A percentile compares a stretch with the other conserved stretches of the same genome.
Evolutionary conservation across 2,113 vertebrate genomes (phyloP).

Genomic region (Spea multiplicata): DNA sequence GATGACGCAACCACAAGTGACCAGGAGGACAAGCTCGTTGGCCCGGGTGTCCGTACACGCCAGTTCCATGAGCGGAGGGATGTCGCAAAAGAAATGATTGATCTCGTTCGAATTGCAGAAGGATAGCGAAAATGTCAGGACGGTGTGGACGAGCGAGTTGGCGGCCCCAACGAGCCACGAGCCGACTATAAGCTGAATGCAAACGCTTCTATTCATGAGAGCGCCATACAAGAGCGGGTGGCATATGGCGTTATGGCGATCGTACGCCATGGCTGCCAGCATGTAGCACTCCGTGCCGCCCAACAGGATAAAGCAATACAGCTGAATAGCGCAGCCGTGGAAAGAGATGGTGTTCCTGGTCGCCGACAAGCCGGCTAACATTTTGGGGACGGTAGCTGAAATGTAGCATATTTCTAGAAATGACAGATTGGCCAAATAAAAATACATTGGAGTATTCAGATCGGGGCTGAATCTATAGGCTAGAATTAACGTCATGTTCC

Average conservation of each 20-base stretch:
- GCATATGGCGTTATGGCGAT: slow-evolving; percentile 37
- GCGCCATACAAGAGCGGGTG: slow-evolving; percentile 18
- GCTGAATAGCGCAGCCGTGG: slow-evolving; percentile 15
- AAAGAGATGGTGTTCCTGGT: slow-evolving; percentile 12
- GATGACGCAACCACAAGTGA: slow-evolving; percentile 14
- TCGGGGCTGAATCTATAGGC: neutral
- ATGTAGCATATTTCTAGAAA: slow-evolving; percentile 37
- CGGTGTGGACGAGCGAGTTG: slow-evolving; percentile 26
- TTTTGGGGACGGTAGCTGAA: slow-evolving; percentile 31
- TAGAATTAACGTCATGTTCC: slow-evolving; percentile 15
- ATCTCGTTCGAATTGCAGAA: slow-evolving; percentile 20
- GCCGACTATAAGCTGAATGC: neutral
- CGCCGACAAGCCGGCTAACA: slow-evolving; percentile 2
- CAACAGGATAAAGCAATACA: slow-evolving; percentile 23
- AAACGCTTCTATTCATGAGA: slow-evolving; percentile 24
- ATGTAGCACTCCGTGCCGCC: slow-evolving; percentile 26
- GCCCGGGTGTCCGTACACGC: slow-evolving; percentile 1
- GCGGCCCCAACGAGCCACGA: slow-evolving; percentile 15
- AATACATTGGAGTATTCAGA: slow-evolving; percentile 39
- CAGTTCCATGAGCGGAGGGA: slow-evolving; percentile 26
- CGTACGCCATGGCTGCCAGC: slow-evolving; percentile 35
- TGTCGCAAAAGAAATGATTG: slow-evolving; percentile 34
- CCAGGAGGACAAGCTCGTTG: slow-evolving; percentile 29
- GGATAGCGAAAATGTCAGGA: slow-evolving; percentile 13
- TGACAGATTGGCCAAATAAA: slow-evolving; percentile 31